phyloP scores from a whole-genome alignment of 92 coral and sea anemone genomes.

The Porites divaricata region DNA sequence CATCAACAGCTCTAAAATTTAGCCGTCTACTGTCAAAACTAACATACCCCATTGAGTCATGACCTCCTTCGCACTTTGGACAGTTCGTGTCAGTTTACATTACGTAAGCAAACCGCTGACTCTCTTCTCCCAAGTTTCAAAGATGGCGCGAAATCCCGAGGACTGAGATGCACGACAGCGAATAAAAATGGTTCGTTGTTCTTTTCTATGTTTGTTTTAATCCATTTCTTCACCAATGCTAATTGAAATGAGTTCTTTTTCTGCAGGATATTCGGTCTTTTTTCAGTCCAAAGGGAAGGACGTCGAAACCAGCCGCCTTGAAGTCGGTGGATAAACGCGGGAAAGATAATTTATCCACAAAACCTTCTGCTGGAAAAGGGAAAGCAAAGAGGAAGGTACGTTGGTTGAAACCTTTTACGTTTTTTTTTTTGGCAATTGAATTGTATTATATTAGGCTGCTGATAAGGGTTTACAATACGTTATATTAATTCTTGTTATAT shows the following conservation, averaged over 20 bases:
- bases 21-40: no score
- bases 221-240: not conserved
- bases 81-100: not conserved
- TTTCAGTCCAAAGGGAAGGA: slow-evolving; percentile 62
- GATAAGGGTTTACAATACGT: not conserved
- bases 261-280: slow-evolving; percentile 70
- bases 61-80: not conserved
- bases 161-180: not conserved
- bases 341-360: slow-evolving; percentile 13
- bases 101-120: not conserved
- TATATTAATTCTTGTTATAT: no score
- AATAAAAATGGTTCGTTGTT: slow-evolving; percentile 8
- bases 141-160: slow-evolving; percentile 24
- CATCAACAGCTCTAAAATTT: not conserved
- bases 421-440: not conserved
- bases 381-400: slow-evolving; percentile 23
- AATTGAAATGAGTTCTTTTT: not conserved
- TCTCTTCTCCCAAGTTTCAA: not conserved
- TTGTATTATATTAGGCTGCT: not conserved
- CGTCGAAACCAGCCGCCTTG: slow-evolving; percentile 32
- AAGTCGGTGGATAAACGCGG: slow-evolving; percentile 42
- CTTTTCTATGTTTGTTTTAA: not conserved
- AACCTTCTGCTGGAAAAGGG: slow-evolving; percentile 24
- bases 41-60: no score
- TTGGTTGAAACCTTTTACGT: no score